phyloP scores from a whole-genome alignment of 2,797 vertebrate genomes.

The Notolabrus celidotus region DNA sequence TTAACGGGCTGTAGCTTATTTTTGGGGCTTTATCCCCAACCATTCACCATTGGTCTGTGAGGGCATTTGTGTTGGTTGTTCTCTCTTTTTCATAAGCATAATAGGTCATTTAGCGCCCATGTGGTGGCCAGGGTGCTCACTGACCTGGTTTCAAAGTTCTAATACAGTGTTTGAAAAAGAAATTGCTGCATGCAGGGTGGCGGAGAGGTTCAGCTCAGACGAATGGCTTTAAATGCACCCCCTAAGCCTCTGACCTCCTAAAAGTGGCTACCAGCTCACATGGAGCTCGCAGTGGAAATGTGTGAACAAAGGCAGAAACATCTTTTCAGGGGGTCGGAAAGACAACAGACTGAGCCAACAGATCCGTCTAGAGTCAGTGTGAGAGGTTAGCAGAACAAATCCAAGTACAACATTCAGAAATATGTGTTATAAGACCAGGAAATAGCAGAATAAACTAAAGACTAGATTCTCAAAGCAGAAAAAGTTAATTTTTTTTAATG shows the following conservation, averaged over 20 bases:
- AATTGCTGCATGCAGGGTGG: slow-evolving; percentile 23
- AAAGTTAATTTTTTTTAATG: too few relatives aligned
- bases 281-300: slow-evolving; percentile 44
- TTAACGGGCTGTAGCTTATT: slow-evolving; percentile 45
- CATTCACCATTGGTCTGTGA: slow-evolving; percentile 32
- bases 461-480: too few relatives aligned
- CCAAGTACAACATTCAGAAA: background rate
- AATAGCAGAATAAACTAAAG: too few relatives aligned
- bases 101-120: slow-evolving; percentile 57
- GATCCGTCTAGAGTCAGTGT: slow-evolving; percentile 15
- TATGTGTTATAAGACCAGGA: background rate
- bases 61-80: background rate
- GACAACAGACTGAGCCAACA: slow-evolving; percentile 41
- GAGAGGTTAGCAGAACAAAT: slow-evolving; percentile 21
- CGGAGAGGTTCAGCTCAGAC: slow-evolving; percentile 45
- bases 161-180: slow-evolving; percentile 28
- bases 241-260: slow-evolving; percentile 55
- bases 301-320: slow-evolving; percentile 66
- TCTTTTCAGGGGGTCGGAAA: slow-evolving; percentile 53
- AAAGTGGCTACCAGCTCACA: slow-evolving; percentile 65
- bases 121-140: slow-evolving; percentile 23
- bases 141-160: slow-evolving; percentile 61
- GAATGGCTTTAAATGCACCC: slow-evolving; percentile 57
- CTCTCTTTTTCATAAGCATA: slow-evolving; percentile 32
- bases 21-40: slow-evolving; percentile 44